phyloP scores from a whole-genome alignment of 1,140 invertebrate species.

The Physella acuta region DNA sequence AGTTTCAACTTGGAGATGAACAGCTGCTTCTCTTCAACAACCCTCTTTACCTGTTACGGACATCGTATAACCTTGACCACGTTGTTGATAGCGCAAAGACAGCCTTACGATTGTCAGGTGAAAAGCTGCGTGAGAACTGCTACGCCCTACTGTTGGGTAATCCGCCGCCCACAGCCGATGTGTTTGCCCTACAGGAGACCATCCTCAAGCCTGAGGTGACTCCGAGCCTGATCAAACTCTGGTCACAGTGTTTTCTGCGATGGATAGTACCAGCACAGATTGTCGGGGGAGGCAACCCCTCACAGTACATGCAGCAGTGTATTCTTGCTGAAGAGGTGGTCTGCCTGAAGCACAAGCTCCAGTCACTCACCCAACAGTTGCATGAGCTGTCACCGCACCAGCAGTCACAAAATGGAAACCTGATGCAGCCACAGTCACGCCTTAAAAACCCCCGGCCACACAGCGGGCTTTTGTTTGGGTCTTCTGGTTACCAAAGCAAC shows the following conservation, averaged over 20 bases:
- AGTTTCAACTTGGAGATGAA: conserved; percentile 45
- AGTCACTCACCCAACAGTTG: conserved; percentile 26
- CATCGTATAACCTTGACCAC: conserved; percentile 25
- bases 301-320: conserved; percentile 65
- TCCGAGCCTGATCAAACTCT: conserved; percentile 69
- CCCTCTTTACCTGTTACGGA: conserved; percentile 48
- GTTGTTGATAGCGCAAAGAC: conserved; percentile 23
- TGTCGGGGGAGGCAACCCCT: conserved; percentile 72
- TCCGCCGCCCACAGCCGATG: conserved; percentile 1
- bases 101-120: conserved; percentile 16
- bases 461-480: conserved; percentile 55
- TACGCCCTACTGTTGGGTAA: conserved; percentile 29
- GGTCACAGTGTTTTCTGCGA: conserved; percentile 85
- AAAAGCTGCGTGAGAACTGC: conserved; percentile 26
- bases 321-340: conserved; percentile 58
- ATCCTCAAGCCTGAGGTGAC: conserved; percentile 40
- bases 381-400: neutral
- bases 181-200: conserved; percentile 29
- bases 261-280: conserved; percentile 84
- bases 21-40: conserved; percentile 55
- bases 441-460: conserved; percentile 33
- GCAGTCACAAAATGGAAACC: neutral
- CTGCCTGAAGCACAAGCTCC: conserved; percentile 44
- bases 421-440: conserved; percentile 19
- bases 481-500: conserved; percentile 36